Evolutionary conservation across 2,888 invertebrate species (phyloP).

Genomic region (Caenorhabditis sinica): DNA sequence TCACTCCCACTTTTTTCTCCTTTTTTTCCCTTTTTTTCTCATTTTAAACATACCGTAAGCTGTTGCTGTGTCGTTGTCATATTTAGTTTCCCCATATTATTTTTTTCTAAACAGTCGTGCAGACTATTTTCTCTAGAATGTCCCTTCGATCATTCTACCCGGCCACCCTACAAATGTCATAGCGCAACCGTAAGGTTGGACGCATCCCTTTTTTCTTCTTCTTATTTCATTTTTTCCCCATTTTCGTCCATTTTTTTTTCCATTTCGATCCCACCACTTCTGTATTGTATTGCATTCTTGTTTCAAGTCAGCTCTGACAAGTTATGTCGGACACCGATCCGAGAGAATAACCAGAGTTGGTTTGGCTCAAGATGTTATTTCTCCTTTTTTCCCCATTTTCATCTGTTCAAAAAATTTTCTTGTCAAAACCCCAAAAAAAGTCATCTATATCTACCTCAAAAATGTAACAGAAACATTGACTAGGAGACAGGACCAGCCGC

Average conservation of each 20-base stretch:
- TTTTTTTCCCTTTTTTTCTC: not conserved
- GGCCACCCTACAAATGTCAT: not conserved
- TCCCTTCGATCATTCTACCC: not conserved
- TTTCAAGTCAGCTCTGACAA: too few species aligned
- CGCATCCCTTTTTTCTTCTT: not conserved
- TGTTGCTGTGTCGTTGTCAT: too few species aligned
- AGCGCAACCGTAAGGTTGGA: not conserved
- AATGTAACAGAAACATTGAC: conserved; percentile 1
- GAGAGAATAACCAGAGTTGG: too few species aligned
- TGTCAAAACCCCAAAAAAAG: too few species aligned
- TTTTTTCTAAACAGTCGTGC: not conserved
- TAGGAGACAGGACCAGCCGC: not conserved
- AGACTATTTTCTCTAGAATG: not conserved
- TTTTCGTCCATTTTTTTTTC: too few species aligned
- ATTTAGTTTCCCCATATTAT: too few species aligned
- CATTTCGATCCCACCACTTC: too few species aligned
- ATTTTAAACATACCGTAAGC: not conserved
- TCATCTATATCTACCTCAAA: conserved; percentile 4
- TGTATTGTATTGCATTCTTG: too few species aligned
- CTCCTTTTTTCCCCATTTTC: too few species aligned
- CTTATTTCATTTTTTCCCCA: not conserved
- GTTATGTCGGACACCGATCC: too few species aligned
- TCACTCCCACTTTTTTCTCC: not conserved
- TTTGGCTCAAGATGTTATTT: too few species aligned
- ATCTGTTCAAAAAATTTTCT: too few species aligned